These are phyloP conservation scores for Oikopleura vanhoeffeni DNA, from an alignment of 23 tunicate genomes.

Conservation along the genomic window DNA sequence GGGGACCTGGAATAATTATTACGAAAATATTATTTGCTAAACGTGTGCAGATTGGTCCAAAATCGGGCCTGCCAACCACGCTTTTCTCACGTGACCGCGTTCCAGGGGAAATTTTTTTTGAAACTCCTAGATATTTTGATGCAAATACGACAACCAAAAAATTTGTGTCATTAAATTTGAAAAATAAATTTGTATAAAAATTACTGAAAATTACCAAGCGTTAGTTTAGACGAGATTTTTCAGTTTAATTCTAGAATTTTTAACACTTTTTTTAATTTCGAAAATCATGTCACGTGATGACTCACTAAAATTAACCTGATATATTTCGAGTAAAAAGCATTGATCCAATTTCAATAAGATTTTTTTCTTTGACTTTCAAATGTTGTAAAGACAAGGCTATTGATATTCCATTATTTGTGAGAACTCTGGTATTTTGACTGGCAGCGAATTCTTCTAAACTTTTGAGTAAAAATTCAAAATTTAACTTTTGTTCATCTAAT, in stretches of 20 bases:
- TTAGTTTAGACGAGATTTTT: too few relatives aligned
- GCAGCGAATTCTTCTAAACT: not conserved
- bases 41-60: too few relatives aligned
- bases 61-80: too few relatives aligned
- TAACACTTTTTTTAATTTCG: not conserved
- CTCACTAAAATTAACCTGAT: conserved; percentile 26
- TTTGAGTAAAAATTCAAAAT: not conserved
- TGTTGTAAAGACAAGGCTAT: not conserved
- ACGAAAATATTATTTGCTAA: too few relatives aligned
- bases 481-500: conserved; percentile 37
- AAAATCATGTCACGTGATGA: not conserved
- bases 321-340: conserved; percentile 68
- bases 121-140: too few relatives aligned
- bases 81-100: too few relatives aligned
- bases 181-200: too few relatives aligned
- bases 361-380: not conserved
- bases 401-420: not conserved
- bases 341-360: conserved; percentile 64
- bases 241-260: too few relatives aligned
- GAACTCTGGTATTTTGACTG: not conserved
- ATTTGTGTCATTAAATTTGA: too few relatives aligned
- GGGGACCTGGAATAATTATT: not conserved
- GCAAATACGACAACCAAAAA: too few relatives aligned
- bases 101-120: too few relatives aligned
- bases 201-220: too few relatives aligned